Conservation (phyloP, 2,797 vertebrate genomes). For the Poeciliopsis turneri region DNA sequence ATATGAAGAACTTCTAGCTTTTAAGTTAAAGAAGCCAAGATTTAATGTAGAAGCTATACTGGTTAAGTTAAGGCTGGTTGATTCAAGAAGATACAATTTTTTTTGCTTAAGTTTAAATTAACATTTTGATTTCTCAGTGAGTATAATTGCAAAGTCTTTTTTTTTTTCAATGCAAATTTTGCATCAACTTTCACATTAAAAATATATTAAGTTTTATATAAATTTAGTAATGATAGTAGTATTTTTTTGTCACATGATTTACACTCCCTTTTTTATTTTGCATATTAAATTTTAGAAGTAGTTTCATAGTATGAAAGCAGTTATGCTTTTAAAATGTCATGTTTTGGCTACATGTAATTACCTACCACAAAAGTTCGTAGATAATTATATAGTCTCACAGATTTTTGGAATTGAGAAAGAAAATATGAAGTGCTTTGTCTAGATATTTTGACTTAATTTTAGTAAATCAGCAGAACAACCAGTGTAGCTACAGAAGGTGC, state of each 20-base stretch:
- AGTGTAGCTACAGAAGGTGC: not conserved
- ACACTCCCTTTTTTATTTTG: not conserved
- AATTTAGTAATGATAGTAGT: not conserved
- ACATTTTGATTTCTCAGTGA: not conserved
- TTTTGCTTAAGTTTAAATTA: not conserved
- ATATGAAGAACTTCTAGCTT: not conserved
- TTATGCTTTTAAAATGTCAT: not conserved
- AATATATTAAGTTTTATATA: not conserved
- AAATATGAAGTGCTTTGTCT: not conserved
- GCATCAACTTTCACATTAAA: not conserved
- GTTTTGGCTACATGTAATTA: not conserved
- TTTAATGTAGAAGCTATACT: not conserved
- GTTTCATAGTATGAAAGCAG: not conserved
- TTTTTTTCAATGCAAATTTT: not conserved
- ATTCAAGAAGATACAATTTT: not conserved
- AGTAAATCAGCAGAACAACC: not conserved
- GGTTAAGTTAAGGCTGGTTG: not conserved
- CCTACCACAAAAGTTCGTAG: not conserved
- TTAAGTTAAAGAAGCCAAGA: not conserved
- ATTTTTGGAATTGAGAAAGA: not conserved
- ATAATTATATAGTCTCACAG: not conserved
- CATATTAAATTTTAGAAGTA: not conserved
- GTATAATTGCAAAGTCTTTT: not conserved
- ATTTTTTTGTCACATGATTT: not conserved
- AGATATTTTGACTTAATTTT: not conserved